These are phyloP conservation scores for Stomatorhinus ivindoensis DNA, from an alignment of 2,113 vertebrate species.

Conservation along the genomic window DNA sequence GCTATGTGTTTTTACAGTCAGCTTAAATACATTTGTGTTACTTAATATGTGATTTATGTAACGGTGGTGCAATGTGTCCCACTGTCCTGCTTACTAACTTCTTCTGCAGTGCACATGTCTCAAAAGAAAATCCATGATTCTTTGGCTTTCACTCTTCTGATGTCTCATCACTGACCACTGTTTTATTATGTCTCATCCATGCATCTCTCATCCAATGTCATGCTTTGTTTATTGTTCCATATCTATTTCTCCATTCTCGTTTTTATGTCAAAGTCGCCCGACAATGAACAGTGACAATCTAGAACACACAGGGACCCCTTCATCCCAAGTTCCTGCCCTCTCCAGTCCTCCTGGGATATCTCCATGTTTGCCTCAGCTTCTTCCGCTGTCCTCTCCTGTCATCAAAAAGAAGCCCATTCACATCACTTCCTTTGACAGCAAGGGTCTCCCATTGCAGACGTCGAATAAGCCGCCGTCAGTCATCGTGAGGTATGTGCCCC, in stretches of 20 bases:
- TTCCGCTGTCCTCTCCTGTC: conserved; percentile 53
- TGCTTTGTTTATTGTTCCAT: not conserved
- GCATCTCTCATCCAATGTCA: not conserved
- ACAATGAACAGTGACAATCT: conserved; percentile 47
- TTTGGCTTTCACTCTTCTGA: not conserved
- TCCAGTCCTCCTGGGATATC: conserved; percentile 30
- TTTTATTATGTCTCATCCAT: not conserved
- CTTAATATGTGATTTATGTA: not conserved
- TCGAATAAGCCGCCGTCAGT: conserved; percentile 1
- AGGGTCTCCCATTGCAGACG: conserved; percentile 35
- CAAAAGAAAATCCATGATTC: not conserved
- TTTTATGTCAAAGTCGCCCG: not conserved
- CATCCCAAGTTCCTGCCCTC: conserved; percentile 31
- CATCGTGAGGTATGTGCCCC: conserved; percentile 36
- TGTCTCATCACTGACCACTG: no score
- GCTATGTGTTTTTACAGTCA: not conserved
- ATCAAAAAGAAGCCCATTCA: conserved; percentile 56
- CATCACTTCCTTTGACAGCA: conserved; percentile 51
- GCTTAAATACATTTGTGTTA: not conserved
- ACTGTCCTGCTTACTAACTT: not conserved
- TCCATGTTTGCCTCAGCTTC: conserved; percentile 35
- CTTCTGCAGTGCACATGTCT: not conserved
- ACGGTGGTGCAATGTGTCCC: not conserved
- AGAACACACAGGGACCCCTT: conserved; percentile 23
- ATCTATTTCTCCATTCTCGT: not conserved